These are phyloP conservation scores for Otolemur crassicaudatus DNA, from an alignment of 2,797 vertebrate genomes.

Conservation along the genomic window DNA sequence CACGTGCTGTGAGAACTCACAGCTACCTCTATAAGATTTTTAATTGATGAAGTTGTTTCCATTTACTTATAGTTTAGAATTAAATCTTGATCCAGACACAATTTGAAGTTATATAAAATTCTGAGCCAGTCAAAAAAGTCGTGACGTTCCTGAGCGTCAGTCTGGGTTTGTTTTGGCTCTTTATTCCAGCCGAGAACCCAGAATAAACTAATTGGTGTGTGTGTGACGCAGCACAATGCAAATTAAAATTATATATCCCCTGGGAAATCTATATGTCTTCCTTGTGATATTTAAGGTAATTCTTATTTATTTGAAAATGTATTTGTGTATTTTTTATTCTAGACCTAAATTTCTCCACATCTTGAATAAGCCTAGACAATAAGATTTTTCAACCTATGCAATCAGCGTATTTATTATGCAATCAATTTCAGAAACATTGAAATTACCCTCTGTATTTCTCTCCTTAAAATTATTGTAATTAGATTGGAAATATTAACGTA, in stretches of 20 bases:
- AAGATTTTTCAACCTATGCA: background rate
- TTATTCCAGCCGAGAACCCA: background rate
- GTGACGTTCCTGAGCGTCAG: background rate
- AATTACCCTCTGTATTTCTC: background rate
- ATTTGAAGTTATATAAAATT: conserved; percentile 5
- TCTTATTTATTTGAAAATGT: background rate
- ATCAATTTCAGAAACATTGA: background rate
- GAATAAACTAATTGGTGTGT: background rate
- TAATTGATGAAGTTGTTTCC: background rate
- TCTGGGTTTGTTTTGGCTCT: background rate
- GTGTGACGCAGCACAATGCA: background rate
- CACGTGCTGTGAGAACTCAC: background rate
- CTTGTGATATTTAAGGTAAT: background rate
- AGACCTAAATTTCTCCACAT: background rate
- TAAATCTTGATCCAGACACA: background rate
- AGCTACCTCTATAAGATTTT: background rate
- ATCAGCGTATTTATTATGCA: background rate
- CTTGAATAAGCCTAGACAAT: background rate
- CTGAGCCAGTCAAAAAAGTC: background rate
- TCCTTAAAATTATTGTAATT: conserved; percentile 51
- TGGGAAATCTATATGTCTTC: background rate
- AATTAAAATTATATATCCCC: background rate
- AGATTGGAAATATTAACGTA: conserved; percentile 24
- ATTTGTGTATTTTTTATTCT: background rate
- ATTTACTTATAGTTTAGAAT: conserved; percentile 7